Evolutionary conservation across 1,140 invertebrate genomes (phyloP).

Genomic region (Globodera rostochiensis): DNA sequence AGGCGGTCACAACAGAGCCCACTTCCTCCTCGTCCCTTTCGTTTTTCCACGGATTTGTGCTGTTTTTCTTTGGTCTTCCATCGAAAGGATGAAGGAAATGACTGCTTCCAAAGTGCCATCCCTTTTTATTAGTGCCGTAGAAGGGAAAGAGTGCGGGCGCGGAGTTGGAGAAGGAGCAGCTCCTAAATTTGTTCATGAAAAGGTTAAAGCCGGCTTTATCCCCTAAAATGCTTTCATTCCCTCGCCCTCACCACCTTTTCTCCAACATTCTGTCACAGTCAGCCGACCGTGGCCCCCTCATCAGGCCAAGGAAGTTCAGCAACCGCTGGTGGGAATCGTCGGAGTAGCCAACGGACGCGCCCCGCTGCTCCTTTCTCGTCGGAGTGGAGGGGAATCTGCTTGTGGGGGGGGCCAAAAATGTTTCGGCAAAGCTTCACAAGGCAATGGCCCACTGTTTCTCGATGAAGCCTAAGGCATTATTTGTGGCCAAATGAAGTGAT

Average conservation of each 20-base stretch:
- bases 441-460: conserved; percentile 28
- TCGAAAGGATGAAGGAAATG: not conserved
- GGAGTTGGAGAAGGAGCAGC: conserved; percentile 2
- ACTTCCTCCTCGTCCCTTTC: not conserved
- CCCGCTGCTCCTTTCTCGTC: conserved; percentile 12
- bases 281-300: not conserved
- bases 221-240: not conserved
- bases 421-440: not conserved
- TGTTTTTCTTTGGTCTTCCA: not conserved
- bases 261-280: conserved; percentile 7
- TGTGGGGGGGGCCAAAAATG: not conserved
- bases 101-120: not conserved
- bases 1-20: not conserved
- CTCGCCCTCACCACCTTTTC: not conserved
- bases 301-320: not conserved
- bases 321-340: conserved; percentile 14
- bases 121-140: not conserved
- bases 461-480: conserved; percentile 35
- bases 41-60: not conserved
- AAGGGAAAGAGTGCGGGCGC: conserved; percentile 1
- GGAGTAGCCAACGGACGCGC: conserved; percentile 17
- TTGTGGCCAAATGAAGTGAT: conserved; percentile 33
- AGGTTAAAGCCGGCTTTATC: not conserved
- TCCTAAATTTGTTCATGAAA: not conserved
- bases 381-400: conserved; percentile 12